Evolutionary conservation across 2,888 invertebrate genomes (phyloP).

Genomic region (Drosophila acutilabella): DNA sequence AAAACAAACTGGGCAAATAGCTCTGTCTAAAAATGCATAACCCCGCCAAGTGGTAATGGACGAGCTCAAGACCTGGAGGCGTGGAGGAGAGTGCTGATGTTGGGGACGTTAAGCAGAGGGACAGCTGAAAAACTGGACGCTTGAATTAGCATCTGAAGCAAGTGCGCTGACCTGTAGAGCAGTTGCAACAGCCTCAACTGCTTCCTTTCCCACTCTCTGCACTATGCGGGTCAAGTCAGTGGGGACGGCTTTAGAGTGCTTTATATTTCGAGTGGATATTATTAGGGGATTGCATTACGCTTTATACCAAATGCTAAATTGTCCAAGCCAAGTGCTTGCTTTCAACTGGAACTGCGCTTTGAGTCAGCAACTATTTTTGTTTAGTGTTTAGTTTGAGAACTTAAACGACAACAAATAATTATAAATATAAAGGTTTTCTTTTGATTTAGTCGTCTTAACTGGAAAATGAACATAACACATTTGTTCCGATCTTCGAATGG

Average conservation of each 20-base stretch:
- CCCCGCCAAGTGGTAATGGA: slow-evolving; percentile 3
- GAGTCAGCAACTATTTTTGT: not conserved
- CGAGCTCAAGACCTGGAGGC: not conserved
- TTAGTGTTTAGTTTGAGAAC: not conserved
- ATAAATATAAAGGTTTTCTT: no score
- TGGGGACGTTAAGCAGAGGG: not conserved
- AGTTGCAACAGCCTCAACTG: slow-evolving; percentile 25
- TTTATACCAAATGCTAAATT: slow-evolving; percentile 15
- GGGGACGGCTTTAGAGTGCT: slow-evolving; percentile 29
- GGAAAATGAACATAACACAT: no score
- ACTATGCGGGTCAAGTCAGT: slow-evolving; percentile 54
- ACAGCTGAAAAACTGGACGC: slow-evolving; percentile 32
- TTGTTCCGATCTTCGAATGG: no score
- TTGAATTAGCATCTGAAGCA: slow-evolving; percentile 53
- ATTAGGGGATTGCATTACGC: slow-evolving; percentile 39
- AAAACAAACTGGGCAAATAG: slow-evolving; percentile 60
- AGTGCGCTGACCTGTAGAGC: slow-evolving; percentile 62
- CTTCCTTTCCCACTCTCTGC: not conserved
- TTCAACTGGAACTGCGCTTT: slow-evolving; percentile 1
- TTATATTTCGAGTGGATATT: slow-evolving; percentile 39
- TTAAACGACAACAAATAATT: no score
- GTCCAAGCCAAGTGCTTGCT: slow-evolving; percentile 8
- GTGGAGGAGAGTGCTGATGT: no score
- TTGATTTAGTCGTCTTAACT: no score
- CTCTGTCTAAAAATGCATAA: slow-evolving; percentile 65